Evolutionary conservation across 2,888 invertebrate species (phyloP).

Genomic region (Dolichopus griseipennis): DNA sequence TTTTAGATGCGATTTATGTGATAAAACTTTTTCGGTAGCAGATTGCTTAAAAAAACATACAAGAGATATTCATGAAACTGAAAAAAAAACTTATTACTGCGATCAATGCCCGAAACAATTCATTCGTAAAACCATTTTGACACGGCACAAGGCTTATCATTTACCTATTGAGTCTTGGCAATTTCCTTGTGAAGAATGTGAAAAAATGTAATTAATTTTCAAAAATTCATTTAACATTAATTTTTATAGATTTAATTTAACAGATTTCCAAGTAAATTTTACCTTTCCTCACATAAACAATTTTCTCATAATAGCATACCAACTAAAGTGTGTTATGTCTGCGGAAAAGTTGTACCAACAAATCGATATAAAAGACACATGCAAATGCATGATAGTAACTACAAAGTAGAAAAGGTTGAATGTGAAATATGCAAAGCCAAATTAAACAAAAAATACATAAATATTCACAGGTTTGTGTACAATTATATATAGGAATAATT

Average conservation of each 20-base stretch:
- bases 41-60: conserved; percentile 39
- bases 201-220: conserved; percentile 19
- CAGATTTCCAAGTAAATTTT: conserved; percentile 31
- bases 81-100: conserved; percentile 35
- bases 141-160: conserved; percentile 38
- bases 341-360: conserved; percentile 31
- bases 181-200: conserved; percentile 20
- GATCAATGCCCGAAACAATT: conserved; percentile 37
- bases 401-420: conserved; percentile 34
- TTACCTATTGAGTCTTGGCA: conserved; percentile 28
- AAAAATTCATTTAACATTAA: not conserved
- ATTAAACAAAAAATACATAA: conserved; percentile 33
- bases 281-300: not conserved
- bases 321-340: conserved; percentile 40
- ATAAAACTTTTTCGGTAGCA: conserved; percentile 38
- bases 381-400: conserved; percentile 34
- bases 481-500: not conserved
- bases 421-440: conserved; percentile 39
- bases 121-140: conserved; percentile 36
- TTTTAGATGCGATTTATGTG: conserved; percentile 35
- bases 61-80: conserved; percentile 37
- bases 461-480: not conserved
- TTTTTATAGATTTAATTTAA: not conserved
- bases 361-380: conserved; percentile 34
- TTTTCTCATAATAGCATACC: conserved; percentile 8